Base-by-base conservation (phyloP, 2,113 vertebrate species). In the Tor tambroides region DNA sequence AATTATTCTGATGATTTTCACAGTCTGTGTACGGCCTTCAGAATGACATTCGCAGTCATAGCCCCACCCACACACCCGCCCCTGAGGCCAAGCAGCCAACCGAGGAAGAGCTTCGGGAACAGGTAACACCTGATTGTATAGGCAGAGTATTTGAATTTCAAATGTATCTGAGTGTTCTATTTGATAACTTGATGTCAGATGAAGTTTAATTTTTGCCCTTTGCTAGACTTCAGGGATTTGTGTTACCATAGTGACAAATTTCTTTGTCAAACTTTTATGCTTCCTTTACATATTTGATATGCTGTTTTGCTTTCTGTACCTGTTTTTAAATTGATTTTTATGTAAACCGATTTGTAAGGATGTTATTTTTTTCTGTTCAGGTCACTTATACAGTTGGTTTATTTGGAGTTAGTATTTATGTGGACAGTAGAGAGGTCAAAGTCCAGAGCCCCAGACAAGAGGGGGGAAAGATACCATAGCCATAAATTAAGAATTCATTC, bases 11-110 rank as follows among this genome's bases (percentile, higher is more conserved):
- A 49, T 80, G 85, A 15, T 54, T 81, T 38, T 76, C 19, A 28
- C 26, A 98, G 97, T 99, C 97, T 90, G 97, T 99, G 91, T 99
- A 98, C 85, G 97, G 98, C 91, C 95, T 98, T 93, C 97, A 99
- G 95, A 99, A 98, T 1, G 97, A 99, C 69, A 96, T 98, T 89
- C 96, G 97, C 90, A 97, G 96, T 91, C 97, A 99, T 93, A 98
- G 97, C 90, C 97, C 98, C 10, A 98, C 97, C 80, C 97, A 98
- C 95, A 96, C 95, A 12, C 96, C 97, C 12, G 94, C 94, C 80
- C 96, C 97, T 49, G 98, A 99, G 94, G 95, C 93, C 88, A 98
- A 98, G 91, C 97, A 97, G 91, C 97, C 97, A 3, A 99, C 97
- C 88, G 96, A 96, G 94, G 98, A 98, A 63, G 97, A 98, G 90